These are phyloP conservation scores for Drosophila merina DNA, from an alignment of 2,888 invertebrate species.

Conservation along the genomic window DNA sequence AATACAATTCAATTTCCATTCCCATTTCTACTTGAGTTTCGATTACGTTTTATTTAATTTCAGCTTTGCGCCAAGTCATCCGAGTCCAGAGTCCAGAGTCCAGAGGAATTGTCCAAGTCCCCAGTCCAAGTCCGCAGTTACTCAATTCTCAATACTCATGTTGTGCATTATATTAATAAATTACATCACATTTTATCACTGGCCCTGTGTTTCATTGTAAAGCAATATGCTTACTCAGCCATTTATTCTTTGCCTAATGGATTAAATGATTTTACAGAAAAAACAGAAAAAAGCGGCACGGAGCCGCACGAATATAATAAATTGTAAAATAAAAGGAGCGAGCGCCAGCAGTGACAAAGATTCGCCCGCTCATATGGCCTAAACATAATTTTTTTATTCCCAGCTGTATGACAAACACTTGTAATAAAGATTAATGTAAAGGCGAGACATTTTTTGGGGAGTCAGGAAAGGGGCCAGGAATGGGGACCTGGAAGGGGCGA, in stretches of 20 bases:
- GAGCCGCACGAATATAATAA: slow-evolving; percentile 66
- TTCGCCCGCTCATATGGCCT: slow-evolving; percentile 55
- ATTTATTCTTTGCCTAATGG: slow-evolving; percentile 79
- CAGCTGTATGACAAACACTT: slow-evolving; percentile 67
- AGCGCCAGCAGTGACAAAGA: slow-evolving; percentile 68
- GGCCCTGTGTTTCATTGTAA: slow-evolving; percentile 69
- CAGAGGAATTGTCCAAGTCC: slow-evolving; percentile 25
- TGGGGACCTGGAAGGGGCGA: not conserved
- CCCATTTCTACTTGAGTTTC: slow-evolving; percentile 53
- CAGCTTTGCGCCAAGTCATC: slow-evolving; percentile 52
- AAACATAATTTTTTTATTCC: slow-evolving; percentile 18
- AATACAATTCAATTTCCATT: slow-evolving; percentile 56
- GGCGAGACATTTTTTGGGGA: slow-evolving; percentile 31
- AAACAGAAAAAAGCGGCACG: slow-evolving; percentile 22
- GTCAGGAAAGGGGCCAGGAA: not conserved
- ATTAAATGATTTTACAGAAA: slow-evolving; percentile 77
- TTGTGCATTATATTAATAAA: slow-evolving; percentile 72
- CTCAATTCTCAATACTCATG: slow-evolving; percentile 21
- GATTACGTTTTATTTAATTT: slow-evolving; percentile 50
- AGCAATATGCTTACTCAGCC: slow-evolving; percentile 78
- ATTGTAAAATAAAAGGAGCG: slow-evolving; percentile 71
- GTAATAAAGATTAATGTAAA: slow-evolving; percentile 77
- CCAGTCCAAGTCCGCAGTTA: not conserved
- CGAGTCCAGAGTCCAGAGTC: slow-evolving; percentile 4
- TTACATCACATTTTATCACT: slow-evolving; percentile 70